Conservation (phyloP, 2,888 invertebrate genomes). For the Nipponacmea schrenckii region DNA sequence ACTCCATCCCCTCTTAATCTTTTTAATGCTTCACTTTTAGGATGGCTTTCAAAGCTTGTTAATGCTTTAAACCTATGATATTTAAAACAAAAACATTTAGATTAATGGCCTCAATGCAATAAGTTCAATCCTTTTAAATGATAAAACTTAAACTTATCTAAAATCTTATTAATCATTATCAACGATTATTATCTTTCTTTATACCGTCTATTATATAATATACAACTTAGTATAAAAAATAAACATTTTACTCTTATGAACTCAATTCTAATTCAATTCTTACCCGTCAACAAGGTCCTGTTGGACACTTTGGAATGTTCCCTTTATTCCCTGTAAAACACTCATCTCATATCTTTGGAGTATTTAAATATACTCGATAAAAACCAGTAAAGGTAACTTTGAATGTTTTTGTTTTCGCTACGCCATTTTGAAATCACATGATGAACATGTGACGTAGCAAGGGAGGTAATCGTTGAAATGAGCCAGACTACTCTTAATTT, state of each 20-base stretch:
- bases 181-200: background rate
- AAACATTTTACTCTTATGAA: background rate
- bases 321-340: constrained; percentile 50
- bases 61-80: constrained; percentile 37
- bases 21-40: constrained; percentile 26
- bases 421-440: background rate
- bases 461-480: background rate
- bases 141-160: background rate
- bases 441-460: background rate
- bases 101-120: background rate
- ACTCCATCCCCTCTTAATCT: constrained; percentile 30
- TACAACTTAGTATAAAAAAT: too few species aligned
- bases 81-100: background rate
- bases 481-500: background rate
- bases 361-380: too few species aligned
- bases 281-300: constrained; percentile 54
- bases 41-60: constrained; percentile 31
- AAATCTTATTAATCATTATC: background rate
- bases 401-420: too few species aligned
- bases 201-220: too few species aligned
- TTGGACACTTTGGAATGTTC: constrained; percentile 48
- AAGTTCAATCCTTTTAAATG: background rate
- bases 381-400: too few species aligned
- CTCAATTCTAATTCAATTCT: background rate
- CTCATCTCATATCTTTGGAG: constrained; percentile 38